Conservation (phyloP, 2,113 vertebrate genomes). For the Podarcis raffonei region DNA sequence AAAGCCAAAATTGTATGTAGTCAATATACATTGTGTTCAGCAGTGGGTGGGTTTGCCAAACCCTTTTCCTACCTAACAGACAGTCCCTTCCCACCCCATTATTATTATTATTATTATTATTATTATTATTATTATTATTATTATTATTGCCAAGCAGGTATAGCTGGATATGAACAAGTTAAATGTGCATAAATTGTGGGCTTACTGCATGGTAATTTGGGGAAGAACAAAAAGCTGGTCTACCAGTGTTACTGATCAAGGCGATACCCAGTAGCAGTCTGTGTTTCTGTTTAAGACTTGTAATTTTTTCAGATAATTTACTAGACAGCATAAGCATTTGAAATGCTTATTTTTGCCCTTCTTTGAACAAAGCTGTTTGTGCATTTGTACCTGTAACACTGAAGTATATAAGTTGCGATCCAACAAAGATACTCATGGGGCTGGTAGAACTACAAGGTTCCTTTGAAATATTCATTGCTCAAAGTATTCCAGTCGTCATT, state of each 20-base stretch:
- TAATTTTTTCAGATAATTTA: slow-evolving; percentile 68
- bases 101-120: too few species aligned
- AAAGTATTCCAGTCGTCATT: not conserved
- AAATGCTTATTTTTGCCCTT: slow-evolving; percentile 71
- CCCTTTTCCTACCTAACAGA: too few species aligned
- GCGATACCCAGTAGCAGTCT: slow-evolving; percentile 52
- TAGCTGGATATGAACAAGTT: too few species aligned
- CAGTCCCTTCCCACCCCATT: too few species aligned
- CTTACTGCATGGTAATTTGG: slow-evolving; percentile 18
- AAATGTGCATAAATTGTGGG: too few species aligned
- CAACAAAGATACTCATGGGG: not conserved
- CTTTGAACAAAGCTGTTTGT: slow-evolving; percentile 66
- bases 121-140: too few species aligned
- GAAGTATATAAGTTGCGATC: slow-evolving; percentile 35
- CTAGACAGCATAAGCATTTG: slow-evolving; percentile 67
- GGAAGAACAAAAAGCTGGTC: slow-evolving; percentile 65
- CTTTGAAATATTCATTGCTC: not conserved
- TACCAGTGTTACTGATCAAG: slow-evolving; percentile 56
- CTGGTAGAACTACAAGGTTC: not conserved
- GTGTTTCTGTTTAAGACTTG: not conserved
- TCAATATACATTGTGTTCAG: too few species aligned
- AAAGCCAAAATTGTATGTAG: too few species aligned
- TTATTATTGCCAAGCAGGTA: too few species aligned
- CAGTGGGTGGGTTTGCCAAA: too few species aligned
- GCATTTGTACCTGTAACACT: slow-evolving; percentile 65